Evolutionary conservation across 1,140 invertebrate genomes (phyloP).

Genomic region (Elysia chlorotica): DNA sequence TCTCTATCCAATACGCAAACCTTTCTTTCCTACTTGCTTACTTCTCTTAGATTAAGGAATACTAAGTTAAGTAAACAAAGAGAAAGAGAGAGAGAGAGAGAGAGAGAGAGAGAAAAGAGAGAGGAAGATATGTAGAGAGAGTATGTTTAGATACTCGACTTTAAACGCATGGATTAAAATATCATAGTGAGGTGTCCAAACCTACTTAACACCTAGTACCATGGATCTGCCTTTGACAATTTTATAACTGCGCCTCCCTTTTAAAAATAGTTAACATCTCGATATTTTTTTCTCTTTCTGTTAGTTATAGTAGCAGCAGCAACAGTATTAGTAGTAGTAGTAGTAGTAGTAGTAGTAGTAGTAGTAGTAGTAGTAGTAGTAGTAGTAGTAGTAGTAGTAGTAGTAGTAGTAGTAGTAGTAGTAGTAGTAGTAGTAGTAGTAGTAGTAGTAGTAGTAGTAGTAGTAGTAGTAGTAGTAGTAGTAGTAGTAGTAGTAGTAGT

Average conservation of each 20-base stretch:
- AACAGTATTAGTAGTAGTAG: not conserved
- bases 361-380: not conserved
- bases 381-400: not conserved
- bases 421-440: conserved; percentile 16
- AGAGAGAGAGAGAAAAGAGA: not conserved
- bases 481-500: conserved; percentile 4
- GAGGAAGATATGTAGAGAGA: not conserved
- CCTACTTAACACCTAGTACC: too few relatives aligned
- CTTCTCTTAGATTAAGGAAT: not conserved
- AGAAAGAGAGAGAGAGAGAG: not conserved
- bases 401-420: conserved; percentile 6
- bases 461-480: conserved; percentile 13
- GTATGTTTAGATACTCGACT: too few relatives aligned
- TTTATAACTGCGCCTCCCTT: too few relatives aligned
- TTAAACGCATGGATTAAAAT: too few relatives aligned
- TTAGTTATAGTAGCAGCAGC: not conserved
- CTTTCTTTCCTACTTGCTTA: too few relatives aligned
- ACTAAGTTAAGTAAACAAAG: not conserved
- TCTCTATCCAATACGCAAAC: too few relatives aligned
- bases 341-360: conserved; percentile 7
- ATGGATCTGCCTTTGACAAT: too few relatives aligned
- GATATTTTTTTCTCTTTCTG: not conserved
- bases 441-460: conserved; percentile 18
- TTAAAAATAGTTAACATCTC: not conserved
- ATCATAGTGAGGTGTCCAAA: too few relatives aligned